These are phyloP conservation scores for Enteromius treurensis DNA, from an alignment of 2,797 vertebrate species.

Conservation along the genomic window DNA sequence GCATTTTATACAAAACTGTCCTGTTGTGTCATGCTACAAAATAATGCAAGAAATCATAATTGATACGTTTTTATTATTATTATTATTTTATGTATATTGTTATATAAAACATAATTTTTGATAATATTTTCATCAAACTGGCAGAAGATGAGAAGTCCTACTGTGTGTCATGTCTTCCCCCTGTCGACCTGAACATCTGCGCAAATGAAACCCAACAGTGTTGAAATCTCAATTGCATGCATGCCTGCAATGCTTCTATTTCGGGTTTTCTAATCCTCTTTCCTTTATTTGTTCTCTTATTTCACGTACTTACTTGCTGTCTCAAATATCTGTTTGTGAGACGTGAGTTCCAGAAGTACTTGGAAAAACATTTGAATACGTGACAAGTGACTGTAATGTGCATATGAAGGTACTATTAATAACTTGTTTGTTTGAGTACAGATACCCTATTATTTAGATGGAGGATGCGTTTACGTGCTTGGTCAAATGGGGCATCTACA, in stretches of 20 bases:
- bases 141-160: slow-evolving; percentile 20
- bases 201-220: neutral
- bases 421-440: neutral
- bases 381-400: neutral
- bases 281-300: neutral
- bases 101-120: neutral
- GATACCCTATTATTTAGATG: no score
- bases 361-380: neutral
- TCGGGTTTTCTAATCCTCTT: neutral
- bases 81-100: neutral
- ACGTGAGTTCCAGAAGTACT: neutral
- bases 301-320: neutral
- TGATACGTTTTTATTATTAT: neutral
- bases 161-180: slow-evolving; percentile 15
- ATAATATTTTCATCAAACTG: slow-evolving; percentile 6
- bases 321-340: neutral
- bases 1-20: neutral
- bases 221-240: slow-evolving; percentile 1
- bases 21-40: neutral
- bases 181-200: slow-evolving; percentile 8
- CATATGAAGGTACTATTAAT: neutral
- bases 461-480: no score
- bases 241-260: neutral
- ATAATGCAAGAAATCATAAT: neutral
- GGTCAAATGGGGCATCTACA: no score